Evolutionary conservation across 2,113 vertebrate species (phyloP).

Genomic region (Otis tarda): DNA sequence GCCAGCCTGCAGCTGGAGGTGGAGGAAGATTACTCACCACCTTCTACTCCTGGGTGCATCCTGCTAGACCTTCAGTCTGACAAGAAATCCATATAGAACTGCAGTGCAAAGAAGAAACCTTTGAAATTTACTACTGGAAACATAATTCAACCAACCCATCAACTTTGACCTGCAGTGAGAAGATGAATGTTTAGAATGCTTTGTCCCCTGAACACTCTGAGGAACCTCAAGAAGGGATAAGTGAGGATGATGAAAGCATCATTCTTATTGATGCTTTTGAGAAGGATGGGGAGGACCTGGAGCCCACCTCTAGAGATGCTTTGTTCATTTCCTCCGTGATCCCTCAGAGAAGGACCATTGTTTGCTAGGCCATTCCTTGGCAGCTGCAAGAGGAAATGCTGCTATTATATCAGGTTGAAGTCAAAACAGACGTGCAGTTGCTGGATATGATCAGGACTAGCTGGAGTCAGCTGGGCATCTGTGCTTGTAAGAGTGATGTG

Average conservation of each 20-base stretch:
- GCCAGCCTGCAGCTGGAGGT: background rate
- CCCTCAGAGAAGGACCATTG: background rate
- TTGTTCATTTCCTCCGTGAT: background rate
- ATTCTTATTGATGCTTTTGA: background rate
- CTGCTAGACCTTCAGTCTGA: background rate
- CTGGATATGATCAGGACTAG: background rate
- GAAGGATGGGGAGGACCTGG: background rate
- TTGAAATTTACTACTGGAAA: background rate
- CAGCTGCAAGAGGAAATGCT: background rate
- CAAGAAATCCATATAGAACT: background rate
- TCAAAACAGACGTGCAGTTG: background rate
- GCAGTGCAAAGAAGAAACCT: background rate
- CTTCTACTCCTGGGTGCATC: background rate
- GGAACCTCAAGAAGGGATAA: background rate
- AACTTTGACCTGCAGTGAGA: background rate
- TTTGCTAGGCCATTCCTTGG: background rate
- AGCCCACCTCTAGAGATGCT: background rate
- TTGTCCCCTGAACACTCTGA: background rate
- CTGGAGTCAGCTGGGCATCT: background rate
- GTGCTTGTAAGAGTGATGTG: rapidly evolving
- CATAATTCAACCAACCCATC: background rate
- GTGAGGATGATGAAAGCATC: background rate
- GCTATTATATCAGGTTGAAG: background rate
- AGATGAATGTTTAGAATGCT: background rate
- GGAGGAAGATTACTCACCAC: background rate